Base-by-base conservation (phyloP, 2,888 invertebrate species). In the Aphidius colemani region DNA sequence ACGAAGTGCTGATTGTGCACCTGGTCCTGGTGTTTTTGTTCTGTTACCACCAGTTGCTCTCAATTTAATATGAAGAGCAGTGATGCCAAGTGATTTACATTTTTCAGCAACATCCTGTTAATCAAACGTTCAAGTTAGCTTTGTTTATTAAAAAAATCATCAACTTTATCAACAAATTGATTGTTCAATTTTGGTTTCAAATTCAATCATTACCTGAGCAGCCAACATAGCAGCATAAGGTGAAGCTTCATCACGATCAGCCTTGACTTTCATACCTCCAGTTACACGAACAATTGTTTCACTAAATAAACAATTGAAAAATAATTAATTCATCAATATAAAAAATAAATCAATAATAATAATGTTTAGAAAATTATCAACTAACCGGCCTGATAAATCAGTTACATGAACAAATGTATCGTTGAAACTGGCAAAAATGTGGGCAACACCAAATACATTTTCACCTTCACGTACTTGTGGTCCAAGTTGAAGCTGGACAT, bases 181-280 rank as follows among this genome's bases (percentile, higher is more conserved):
- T 18, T 18, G 2, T 1, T 18, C 13, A 18, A 18, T 18, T 18
- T 1, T 18, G 13, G 1, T 18, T 39, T 46, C 5, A 30, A 30
- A 5, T 7, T n/a, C n/a, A n/a, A 10, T 57, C 76, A 74, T 79
- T 84, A 94, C 94, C 88, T 99, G 98, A 72, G 98, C 98, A 75
- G 99, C 99, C 86, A 99, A 96, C 99, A 99, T 99, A 90, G 99
- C 99, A 78, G 99, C 99, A 83, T 99, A 99, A 55, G 99, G 99
- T 53, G 98, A 98, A 70, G 98, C 96, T 85, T 99, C 99, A 85
- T 99, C 99, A 87, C 99, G 92, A 86, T 99, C 99, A 75, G 99
- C 98, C 86, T 99, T 99, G 55, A 99, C 99, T 86, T 99, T 99
- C 99, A 99, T 99, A 67, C 96, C 96, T 76, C 96, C 95, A 74